These are phyloP conservation scores for Pherbina coryleti DNA, from an alignment of 2,888 invertebrate species.

Conservation along the genomic window DNA sequence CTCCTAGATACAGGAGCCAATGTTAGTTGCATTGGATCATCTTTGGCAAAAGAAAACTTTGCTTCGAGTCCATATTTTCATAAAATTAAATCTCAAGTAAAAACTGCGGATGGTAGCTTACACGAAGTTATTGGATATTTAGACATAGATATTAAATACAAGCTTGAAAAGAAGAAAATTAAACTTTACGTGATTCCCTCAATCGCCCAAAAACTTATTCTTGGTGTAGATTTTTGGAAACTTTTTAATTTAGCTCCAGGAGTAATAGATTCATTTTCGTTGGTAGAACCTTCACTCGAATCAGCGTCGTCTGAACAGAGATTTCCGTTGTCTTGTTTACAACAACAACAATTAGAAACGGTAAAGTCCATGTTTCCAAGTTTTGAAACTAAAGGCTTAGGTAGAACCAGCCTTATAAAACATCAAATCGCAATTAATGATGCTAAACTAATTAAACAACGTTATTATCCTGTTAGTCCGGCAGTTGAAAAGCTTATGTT, in stretches of 20 bases:
- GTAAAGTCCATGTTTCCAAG: slow-evolving; percentile 23
- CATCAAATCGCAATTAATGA: background rate
- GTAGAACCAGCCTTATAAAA: background rate
- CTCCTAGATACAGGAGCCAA: slow-evolving; percentile 37
- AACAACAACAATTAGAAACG: slow-evolving; percentile 16
- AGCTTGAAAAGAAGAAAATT: background rate
- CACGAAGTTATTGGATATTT: background rate
- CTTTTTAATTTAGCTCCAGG: slow-evolving; percentile 17
- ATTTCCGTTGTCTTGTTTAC: background rate
- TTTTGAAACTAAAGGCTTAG: slow-evolving; percentile 15
- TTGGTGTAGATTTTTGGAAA: slow-evolving; percentile 30
- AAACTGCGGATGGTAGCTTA: background rate
- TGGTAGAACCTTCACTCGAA: background rate
- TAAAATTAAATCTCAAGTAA: background rate
- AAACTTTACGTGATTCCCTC: slow-evolving; percentile 21
- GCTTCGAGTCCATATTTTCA: background rate
- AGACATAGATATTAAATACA: slow-evolving; percentile 11
- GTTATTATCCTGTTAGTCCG: background rate
- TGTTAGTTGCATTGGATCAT: slow-evolving; percentile 33
- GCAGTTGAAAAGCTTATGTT: background rate
- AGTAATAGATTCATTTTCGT: background rate
- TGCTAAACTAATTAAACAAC: background rate
- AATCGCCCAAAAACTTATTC: slow-evolving; percentile 7
- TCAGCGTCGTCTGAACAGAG: background rate
- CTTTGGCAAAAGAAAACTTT: slow-evolving; percentile 21